These are phyloP conservation scores for Danaus melanippus DNA, from an alignment of 1,140 invertebrate genomes.

Conservation along the genomic window DNA sequence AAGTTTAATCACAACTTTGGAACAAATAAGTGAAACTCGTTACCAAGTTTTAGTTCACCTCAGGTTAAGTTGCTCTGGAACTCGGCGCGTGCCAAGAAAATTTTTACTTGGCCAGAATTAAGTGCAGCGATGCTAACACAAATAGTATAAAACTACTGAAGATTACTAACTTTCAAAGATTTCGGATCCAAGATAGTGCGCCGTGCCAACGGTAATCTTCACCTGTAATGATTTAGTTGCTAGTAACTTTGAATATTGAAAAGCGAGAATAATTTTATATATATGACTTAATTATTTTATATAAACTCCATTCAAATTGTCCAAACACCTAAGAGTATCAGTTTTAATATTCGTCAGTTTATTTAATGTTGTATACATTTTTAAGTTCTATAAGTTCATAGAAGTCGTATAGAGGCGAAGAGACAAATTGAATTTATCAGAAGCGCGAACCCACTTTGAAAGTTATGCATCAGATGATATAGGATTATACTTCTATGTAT, in stretches of 20 bases:
- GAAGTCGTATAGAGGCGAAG: constrained; percentile 5
- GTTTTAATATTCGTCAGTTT: neutral
- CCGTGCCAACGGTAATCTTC: no score
- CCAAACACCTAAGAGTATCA: constrained; percentile 1
- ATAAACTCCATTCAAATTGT: neutral
- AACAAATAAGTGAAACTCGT: constrained; percentile 24
- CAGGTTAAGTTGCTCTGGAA: constrained; percentile 14
- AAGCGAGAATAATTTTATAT: no score
- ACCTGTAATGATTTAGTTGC: no score
- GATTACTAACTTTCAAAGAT: no score
- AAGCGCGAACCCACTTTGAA: constrained; percentile 5
- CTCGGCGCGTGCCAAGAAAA: constrained; percentile 17
- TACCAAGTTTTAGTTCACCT: constrained; percentile 13
- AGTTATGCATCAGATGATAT: neutral
- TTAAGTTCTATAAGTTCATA: no score
- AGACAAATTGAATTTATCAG: constrained; percentile 17
- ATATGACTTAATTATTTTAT: no score
- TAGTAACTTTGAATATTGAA: no score
- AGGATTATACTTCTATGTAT: no score
- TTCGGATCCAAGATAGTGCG: no score
- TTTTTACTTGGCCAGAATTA: constrained; percentile 9
- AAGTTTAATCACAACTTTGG: constrained; percentile 20
- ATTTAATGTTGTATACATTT: neutral
- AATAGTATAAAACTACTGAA: no score
- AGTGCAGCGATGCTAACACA: neutral